Evolutionary conservation across 2,797 vertebrate genomes (phyloP), one percentile per base, ranked within the genome.

Genomic region (Holocentrus rufus): DNA sequence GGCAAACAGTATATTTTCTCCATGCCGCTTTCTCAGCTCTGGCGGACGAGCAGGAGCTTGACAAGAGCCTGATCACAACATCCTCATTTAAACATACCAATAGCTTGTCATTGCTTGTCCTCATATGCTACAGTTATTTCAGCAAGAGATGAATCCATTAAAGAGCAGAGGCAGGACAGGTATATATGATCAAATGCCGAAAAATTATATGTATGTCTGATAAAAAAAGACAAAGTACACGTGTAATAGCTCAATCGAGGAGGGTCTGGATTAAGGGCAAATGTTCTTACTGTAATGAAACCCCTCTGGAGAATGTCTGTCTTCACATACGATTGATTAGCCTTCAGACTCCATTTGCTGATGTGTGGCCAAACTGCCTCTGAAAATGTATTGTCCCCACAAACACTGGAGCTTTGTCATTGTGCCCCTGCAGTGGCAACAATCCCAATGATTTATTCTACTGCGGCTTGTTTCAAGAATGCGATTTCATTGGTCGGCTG

Each of bases 381-480:
- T 23, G 80, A 82, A 88, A 87, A 88, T 64, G 76, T 72, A 89
- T 90, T 85, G 90, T 92, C 79, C 71, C 68, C 47, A 36, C 44
- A 67, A 76, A 76, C 31, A 36, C 75, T 53, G 69, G 74, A 61
- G 84, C 84, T 80, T 76, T 80, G 79, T 85, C 68, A 71, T 74
- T 62, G 67, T 31, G 65, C 57, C 47, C 42, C 59, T 60, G 65
- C 75, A 52, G 59, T 70, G 77, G 81, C 81, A 79, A 87, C 87
- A 79, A 72, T 80, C 69, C 76, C 74, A 76, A 80, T 87, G 82
- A 92, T 88, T 90, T 86, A 92, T 92, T 89, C 79, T 85, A 85
- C 89, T 86, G 87, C 80, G 31, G 89, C 85, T 87, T 78, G 77
- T 88, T 92, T 90, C 87, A 90, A 91, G 85, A 90, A 91, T 83